phyloP scores from a whole-genome alignment of 2,888 invertebrate genomes.

The Vanessa cardui region DNA sequence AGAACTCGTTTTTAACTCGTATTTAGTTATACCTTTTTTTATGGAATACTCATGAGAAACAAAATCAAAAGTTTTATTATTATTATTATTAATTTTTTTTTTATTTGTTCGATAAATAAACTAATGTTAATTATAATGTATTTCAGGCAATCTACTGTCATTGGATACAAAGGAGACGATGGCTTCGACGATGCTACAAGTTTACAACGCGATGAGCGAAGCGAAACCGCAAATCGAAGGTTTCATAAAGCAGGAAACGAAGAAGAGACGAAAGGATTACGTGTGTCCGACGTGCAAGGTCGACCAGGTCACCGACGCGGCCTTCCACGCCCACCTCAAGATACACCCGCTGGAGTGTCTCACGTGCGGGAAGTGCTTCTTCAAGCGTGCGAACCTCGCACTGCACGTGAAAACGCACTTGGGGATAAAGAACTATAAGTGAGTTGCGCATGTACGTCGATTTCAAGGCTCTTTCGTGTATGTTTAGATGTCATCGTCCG shows the following conservation, averaged over 20 bases:
- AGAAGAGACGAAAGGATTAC: conserved; percentile 60
- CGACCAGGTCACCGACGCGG: conserved; percentile 86
- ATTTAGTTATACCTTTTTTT: neutral
- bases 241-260: conserved; percentile 75
- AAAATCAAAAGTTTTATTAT: no score
- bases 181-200: conserved; percentile 58
- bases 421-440: conserved; percentile 88
- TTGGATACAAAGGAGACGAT: conserved; percentile 66
- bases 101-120: neutral
- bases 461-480: conserved; percentile 10
- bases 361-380: conserved; percentile 91
- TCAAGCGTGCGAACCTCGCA: conserved; percentile 87
- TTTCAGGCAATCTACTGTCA: conserved; percentile 57
- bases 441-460: conserved; percentile 50
- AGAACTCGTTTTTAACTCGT: neutral
- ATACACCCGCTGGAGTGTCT: conserved; percentile 92
- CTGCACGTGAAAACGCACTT: conserved; percentile 91
- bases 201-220: conserved; percentile 62
- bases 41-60: no score
- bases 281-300: conserved; percentile 78
- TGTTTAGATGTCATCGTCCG: conserved; percentile 3
- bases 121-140: neutral
- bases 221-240: conserved; percentile 73
- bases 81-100: no score
- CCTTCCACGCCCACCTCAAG: conserved; percentile 88